Evolutionary conservation across 2,888 invertebrate species (phyloP), one percentile per base, ranked within the genome.

Genomic region (Agrilus mali): DNA sequence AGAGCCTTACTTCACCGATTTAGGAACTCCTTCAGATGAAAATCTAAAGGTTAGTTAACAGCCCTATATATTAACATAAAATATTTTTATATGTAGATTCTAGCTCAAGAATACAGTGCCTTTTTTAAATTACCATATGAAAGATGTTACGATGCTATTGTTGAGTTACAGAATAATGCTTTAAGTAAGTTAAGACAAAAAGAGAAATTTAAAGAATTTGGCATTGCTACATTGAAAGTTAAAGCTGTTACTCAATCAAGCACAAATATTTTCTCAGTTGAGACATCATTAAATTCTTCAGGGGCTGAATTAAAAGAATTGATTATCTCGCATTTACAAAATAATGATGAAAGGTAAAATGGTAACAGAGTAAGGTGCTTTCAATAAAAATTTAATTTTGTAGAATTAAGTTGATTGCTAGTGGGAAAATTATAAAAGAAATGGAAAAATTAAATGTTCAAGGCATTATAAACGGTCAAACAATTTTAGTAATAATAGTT

Each of bases 201-300:
- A 48, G 75, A 75, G 4, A 74, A 76, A 44, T 87, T 77, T 53
- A 74, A 77, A 48, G 74, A 78, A 53, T 82, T 81, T 0, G 86
- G 87, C 1, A 56, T 80, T 41, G 86, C 87, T 0, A 80, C 83
- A 0, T 64, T 89, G 17, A 77, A 80, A 59, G 69, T 88, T 1
- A 79, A 81, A 51, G 71, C 80, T 2, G 73, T 77, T 0, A 63
- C 71, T 41, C 69, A 73, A 1, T 70, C 73, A 10, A 27, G 10
- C 10, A 27, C 27, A 8, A 35, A 44, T 44, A 27, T 43, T 27
- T 27, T 27, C 27, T 27, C 27, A 27, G 27, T 27, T 8, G 27
- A 27, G 27, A 27, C 10, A 27, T 27, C 27, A 10, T 10, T 27
- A 10, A 27, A 27, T 27, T 27, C 27, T 27, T 10, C 27, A 27